A percentile compares a stretch with the other conserved stretches of the same genome.
phyloP scores from a whole-genome alignment of 2,113 vertebrate genomes.

The Mixornis gularis region DNA sequence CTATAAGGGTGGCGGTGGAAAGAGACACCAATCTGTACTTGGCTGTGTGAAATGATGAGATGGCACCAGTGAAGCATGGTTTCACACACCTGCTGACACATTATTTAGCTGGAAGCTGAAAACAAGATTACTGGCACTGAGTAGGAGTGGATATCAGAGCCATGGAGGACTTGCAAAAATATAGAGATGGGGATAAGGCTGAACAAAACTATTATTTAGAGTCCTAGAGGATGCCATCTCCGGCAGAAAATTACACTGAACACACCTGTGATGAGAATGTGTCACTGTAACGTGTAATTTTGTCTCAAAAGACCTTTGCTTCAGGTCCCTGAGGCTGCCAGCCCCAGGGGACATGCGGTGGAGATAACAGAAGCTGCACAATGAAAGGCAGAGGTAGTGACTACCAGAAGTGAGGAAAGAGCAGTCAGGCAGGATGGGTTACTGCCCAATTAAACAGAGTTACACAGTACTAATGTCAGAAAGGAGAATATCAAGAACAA shows the following conservation, averaged over 20 bases:
- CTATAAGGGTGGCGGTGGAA: neutral
- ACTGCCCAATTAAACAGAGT: neutral
- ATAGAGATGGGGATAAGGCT: neutral
- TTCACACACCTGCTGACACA: neutral
- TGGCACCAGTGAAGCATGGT: neutral
- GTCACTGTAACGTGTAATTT: neutral
- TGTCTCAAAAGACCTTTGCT: neutral
- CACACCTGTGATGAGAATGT: neutral
- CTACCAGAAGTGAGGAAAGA: neutral
- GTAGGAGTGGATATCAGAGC: neutral
- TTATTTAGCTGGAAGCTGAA: neutral
- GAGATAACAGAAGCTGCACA: neutral
- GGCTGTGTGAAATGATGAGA: neutral
- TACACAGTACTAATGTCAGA: neutral
- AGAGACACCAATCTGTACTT: neutral
- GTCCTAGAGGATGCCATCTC: neutral
- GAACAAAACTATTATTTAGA: neutral
- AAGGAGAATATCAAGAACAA: neutral
- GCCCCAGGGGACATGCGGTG: neutral
- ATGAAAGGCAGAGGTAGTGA: neutral
- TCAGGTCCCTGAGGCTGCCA: neutral
- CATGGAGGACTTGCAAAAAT: neutral
- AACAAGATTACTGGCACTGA: neutral
- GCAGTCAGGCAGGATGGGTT: neutral
- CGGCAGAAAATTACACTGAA: neutral